phyloP scores from a whole-genome alignment of 2,797 vertebrate genomes.

The Chiloscyllium punctatum region DNA sequence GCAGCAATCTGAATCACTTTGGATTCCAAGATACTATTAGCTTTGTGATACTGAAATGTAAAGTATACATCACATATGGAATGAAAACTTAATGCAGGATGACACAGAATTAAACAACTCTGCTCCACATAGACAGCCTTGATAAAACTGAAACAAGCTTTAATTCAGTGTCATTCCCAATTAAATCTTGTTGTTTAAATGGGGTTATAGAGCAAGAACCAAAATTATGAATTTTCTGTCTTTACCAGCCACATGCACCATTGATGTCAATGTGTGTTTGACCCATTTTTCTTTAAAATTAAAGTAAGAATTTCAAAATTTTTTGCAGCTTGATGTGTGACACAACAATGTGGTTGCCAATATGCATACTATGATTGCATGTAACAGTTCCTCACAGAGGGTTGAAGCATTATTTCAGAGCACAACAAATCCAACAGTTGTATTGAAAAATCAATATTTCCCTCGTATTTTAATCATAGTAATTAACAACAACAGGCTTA shows the following conservation, averaged over 20 bases:
- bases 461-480: not conserved
- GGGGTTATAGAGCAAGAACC: not conserved
- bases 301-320: not conserved
- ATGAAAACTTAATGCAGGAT: conserved; percentile 31
- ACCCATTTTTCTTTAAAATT: not conserved
- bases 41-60: not conserved
- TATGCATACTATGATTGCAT: not conserved
- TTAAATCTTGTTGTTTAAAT: conserved; percentile 35
- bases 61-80: conserved; percentile 13
- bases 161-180: conserved; percentile 36
- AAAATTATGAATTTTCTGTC: conserved; percentile 22
- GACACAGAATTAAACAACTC: conserved; percentile 36
- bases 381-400: not conserved
- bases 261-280: not conserved
- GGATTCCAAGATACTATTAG: not conserved
- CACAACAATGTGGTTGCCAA: not conserved
- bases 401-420: not conserved
- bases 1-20: not conserved
- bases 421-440: not conserved
- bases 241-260: conserved; percentile 17
- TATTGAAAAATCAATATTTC: not conserved
- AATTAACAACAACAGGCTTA: not conserved
- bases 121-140: conserved; percentile 12
- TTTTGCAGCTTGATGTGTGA: not conserved
- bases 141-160: conserved; percentile 33